Conservation (phyloP, 2,113 vertebrate genomes). For the Kryptolebias marmoratus region DNA sequence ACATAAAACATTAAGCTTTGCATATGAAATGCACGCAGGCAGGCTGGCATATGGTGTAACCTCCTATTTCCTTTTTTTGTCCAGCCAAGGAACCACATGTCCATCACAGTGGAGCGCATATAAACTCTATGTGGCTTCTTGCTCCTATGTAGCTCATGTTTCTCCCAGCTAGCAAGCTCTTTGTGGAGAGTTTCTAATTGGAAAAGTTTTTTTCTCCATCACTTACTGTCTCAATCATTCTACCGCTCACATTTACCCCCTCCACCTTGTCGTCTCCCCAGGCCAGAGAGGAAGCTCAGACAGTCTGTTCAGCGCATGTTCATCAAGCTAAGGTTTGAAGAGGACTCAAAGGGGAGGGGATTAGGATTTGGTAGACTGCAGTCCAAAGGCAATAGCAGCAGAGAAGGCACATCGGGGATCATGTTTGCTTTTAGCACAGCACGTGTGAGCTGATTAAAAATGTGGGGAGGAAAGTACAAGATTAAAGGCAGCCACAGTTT, state of each 20-base stretch:
- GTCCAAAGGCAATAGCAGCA: conserved; percentile 42
- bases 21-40: conserved; percentile 66
- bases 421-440: conserved; percentile 58
- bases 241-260: conserved; percentile 21
- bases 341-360: conserved; percentile 60
- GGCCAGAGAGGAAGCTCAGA: conserved; percentile 32
- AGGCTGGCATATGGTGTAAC: conserved; percentile 58
- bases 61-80: conserved; percentile 53
- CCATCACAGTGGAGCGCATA: conserved; percentile 30
- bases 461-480: conserved; percentile 10
- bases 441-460: conserved; percentile 64
- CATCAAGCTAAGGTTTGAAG: conserved; percentile 59
- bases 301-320: conserved; percentile 50
- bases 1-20: conserved; percentile 68
- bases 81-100: conserved; percentile 47
- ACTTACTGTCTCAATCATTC: conserved; percentile 20
- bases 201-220: conserved; percentile 20
- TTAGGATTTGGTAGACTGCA: conserved; percentile 62
- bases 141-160: conserved; percentile 15
- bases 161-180: conserved; percentile 25
- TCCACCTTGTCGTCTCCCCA: conserved; percentile 32
- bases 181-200: conserved; percentile 36
- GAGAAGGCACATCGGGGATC: conserved; percentile 33
- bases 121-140: conserved; percentile 23
- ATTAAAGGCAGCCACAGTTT: conserved; percentile 51